Conservation (phyloP, 1,140 invertebrate genomes). For the Potamilus streckersoni region DNA sequence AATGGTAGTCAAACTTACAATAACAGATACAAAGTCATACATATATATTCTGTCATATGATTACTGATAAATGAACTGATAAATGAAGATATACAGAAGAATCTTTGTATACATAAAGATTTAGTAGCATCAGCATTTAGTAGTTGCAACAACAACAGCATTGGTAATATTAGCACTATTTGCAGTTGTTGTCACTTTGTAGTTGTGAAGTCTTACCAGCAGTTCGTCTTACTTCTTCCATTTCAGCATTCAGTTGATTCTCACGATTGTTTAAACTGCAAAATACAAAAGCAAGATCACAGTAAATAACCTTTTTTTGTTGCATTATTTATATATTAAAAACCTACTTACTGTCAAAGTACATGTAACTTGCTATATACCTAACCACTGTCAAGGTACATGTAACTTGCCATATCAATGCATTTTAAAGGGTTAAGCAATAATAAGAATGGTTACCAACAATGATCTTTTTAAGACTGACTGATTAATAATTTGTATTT, state of each 20-base stretch:
- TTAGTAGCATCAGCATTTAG: background rate
- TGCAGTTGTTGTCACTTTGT: background rate
- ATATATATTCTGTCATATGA: background rate
- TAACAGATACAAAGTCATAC: too few species aligned
- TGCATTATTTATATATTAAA: too few species aligned
- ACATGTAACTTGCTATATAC: too few species aligned
- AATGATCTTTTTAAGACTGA: too few species aligned
- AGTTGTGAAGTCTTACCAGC: conserved; percentile 48
- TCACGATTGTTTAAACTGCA: conserved; percentile 54
- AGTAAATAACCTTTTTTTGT: too few species aligned
- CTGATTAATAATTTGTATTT: too few species aligned
- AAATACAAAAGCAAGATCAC: conserved; percentile 7
- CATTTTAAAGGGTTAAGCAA: too few species aligned
- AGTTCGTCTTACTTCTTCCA: conserved; percentile 52
- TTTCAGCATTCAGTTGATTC: conserved; percentile 41
- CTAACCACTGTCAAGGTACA: too few species aligned
- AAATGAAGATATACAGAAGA: background rate
- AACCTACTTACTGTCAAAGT: too few species aligned
- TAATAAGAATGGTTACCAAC: too few species aligned
- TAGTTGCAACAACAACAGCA: background rate
- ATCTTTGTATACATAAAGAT: background rate
- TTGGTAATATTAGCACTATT: background rate
- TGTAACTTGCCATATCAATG: too few species aligned
- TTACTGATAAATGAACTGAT: background rate
- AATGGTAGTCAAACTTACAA: too few species aligned